Base-by-base conservation (phyloP, 2,888 invertebrate species). In the Silvanus unidentatus region DNA sequence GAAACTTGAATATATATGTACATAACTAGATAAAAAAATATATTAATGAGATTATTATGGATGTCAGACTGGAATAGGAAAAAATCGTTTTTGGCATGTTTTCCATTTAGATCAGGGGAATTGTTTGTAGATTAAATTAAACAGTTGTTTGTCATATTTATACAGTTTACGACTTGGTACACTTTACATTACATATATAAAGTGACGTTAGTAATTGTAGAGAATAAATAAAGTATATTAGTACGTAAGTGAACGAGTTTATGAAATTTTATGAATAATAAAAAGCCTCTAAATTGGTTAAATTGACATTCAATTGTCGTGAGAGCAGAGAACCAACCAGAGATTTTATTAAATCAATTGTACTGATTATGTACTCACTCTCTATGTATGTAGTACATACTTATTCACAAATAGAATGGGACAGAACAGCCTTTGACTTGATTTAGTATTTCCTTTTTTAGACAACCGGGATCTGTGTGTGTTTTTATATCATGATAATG, bases 251-350 rank as follows among this genome's bases (percentile, higher is more conserved):
- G 53, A 49, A 44, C 48, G 52, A 62, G 55, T 65, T 64, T 64
- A 67, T 68, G 65, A 69, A 69, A 68, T 70, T 71, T 71, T 70
- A 71, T 71, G 71, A 71, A 71, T 71, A 71, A 69, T 70, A 70
- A 70, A 71, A 71, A 70, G 68, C 56, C 64, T 62, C 62, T 69
- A 71, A 71, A 70, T 70, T 69, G 70, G 68, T 65, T 69, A 68
- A 71, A 71, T 71, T 71, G 69, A 64, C 64, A 65, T 63, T 68
- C 69, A 71, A 71, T 71, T 71, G 70, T 65, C 71, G 71, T 70
- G 71, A 69, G 71, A 71, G 37, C 37, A 37, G n/a, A 37, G 37
- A 13, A 37, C 15, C 37, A 37, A 37, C 37, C 37, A 37, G 55
- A 54, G 57, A 56, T 57, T 57, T 54, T 66, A 69, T 69, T 69